phyloP scores from a whole-genome alignment of 2,113 vertebrate species.

The Pollachius pollachius region DNA sequence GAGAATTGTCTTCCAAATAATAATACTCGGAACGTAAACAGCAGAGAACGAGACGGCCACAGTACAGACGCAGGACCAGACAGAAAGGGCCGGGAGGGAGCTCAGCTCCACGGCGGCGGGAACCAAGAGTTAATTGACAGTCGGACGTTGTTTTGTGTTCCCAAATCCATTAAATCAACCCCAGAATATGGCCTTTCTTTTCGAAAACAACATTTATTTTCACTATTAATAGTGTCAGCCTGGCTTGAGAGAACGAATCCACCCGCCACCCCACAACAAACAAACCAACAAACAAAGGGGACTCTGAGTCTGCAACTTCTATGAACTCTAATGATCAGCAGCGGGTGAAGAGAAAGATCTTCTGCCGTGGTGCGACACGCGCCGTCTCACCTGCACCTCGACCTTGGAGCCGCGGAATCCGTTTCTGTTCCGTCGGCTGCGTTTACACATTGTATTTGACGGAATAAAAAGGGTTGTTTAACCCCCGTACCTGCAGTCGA shows the following conservation, averaged over 20 bases:
- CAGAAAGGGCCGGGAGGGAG: conserved; percentile 50
- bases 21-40: neutral
- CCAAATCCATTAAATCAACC: conserved; percentile 39
- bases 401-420: too few relatives aligned
- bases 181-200: conserved; percentile 46
- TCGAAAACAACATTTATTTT: conserved; percentile 57
- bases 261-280: conserved; percentile 48
- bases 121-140: conserved; percentile 11
- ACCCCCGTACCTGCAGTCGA: too few relatives aligned
- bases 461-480: too few relatives aligned
- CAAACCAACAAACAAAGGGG: neutral
- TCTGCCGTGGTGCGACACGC: too few relatives aligned
- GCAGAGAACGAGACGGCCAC: conserved; percentile 47
- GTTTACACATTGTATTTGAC: too few relatives aligned
- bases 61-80: conserved; percentile 67
- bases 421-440: too few relatives aligned
- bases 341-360: too few relatives aligned
- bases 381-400: too few relatives aligned
- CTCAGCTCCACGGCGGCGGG: conserved; percentile 1
- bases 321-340: too few relatives aligned
- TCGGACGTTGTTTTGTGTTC: conserved; percentile 1
- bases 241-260: conserved; percentile 42
- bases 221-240: conserved; percentile 39
- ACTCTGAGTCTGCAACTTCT: neutral
- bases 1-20: conserved; percentile 3